phyloP scores from a whole-genome alignment of 2,113 vertebrate species.

The Catharus minimus region DNA sequence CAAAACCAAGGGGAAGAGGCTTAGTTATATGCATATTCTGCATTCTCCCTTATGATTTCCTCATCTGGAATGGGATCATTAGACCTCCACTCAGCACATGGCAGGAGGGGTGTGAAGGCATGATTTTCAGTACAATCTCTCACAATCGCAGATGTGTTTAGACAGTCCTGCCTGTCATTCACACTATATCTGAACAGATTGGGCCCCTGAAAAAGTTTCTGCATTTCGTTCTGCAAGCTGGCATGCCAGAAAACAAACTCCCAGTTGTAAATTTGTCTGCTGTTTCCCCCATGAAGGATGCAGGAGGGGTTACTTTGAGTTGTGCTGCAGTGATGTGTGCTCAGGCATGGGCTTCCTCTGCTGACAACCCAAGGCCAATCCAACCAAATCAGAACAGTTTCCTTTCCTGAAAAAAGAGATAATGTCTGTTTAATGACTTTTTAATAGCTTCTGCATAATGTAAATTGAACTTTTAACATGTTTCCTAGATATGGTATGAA shows the following conservation, averaged over 20 bases:
- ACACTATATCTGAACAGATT: neutral
- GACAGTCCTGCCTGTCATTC: conserved; percentile 21
- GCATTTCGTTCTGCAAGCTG: neutral
- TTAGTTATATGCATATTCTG: neutral
- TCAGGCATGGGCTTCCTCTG: neutral
- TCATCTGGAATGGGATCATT: neutral
- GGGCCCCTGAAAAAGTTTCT: neutral
- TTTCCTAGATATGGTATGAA: neutral
- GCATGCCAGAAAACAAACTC: neutral
- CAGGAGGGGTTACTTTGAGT: neutral
- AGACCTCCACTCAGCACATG: neutral
- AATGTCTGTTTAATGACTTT: neutral
- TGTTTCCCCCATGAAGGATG: neutral
- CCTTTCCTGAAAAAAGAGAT: neutral
- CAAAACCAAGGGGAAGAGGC: neutral
- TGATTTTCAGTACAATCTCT: neutral
- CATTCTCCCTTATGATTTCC: neutral
- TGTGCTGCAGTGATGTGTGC: fast-evolving
- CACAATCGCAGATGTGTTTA: conserved; percentile 9
- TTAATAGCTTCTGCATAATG: neutral
- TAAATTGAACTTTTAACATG: neutral
- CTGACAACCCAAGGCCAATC: neutral
- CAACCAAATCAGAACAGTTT: neutral
- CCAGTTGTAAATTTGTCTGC: neutral
- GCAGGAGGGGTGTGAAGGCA: neutral